Evolutionary conservation across 2,113 vertebrate species (phyloP).

Genomic region (rabbit (Oryctolagus cuniculus)): DNA sequence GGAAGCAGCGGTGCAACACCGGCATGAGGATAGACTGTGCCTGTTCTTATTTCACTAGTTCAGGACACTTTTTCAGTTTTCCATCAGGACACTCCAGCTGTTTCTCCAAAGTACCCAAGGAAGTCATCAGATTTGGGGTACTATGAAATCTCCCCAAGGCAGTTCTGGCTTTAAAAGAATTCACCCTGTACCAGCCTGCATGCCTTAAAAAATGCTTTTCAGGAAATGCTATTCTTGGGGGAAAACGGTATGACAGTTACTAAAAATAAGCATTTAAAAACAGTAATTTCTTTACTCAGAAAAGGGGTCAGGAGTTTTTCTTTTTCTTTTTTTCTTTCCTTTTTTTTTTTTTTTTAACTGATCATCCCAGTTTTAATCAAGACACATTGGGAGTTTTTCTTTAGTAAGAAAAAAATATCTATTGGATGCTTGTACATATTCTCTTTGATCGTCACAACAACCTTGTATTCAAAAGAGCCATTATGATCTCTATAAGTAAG

Average conservation of each 20-base stretch:
- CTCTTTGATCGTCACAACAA: constrained; percentile 42
- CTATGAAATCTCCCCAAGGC: not conserved
- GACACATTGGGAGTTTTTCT: constrained; percentile 41
- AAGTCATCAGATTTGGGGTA: constrained; percentile 2
- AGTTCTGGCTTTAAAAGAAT: constrained; percentile 49
- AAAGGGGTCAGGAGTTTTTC: constrained; percentile 13
- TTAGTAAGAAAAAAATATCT: not conserved
- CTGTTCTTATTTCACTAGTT: constrained; percentile 28
- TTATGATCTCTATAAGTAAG: not conserved
- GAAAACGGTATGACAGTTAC: constrained; percentile 48
- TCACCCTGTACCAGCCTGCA: constrained; percentile 24
- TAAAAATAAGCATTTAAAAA: constrained; percentile 73
- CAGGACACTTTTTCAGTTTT: constrained; percentile 20
- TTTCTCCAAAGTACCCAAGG: constrained; percentile 12
- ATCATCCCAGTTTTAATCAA: too few relatives aligned
- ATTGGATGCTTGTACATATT: not conserved
- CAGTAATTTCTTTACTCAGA: constrained; percentile 58
- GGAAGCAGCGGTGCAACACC: not conserved
- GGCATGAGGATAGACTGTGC: not conserved
- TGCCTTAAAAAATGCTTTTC: constrained; percentile 57
- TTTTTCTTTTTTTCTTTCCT: too few relatives aligned
- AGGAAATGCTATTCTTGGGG: constrained; percentile 54
- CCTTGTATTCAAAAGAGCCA: constrained; percentile 18
- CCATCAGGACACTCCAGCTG: not conserved
- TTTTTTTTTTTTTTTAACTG: too few relatives aligned